Evolutionary conservation across 1,140 invertebrate species (phyloP).

Genomic region (Chironomus tepperi): DNA sequence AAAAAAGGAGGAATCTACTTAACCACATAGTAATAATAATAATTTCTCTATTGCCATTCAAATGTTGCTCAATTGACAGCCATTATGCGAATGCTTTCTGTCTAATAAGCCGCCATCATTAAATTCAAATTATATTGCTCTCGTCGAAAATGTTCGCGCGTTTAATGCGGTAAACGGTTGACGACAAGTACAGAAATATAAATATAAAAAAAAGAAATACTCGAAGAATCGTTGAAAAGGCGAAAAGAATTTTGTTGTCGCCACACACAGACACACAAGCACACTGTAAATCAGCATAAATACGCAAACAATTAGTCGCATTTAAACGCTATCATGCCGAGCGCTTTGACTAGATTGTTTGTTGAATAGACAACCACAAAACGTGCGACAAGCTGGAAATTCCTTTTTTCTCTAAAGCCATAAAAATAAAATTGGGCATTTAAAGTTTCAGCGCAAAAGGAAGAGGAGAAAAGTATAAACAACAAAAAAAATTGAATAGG

Average conservation of each 20-base stretch:
- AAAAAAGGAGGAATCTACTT: not conserved
- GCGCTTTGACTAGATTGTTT: not conserved
- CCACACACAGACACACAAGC: not conserved
- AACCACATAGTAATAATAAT: not conserved
- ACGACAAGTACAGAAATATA: not conserved
- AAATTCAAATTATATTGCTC: conserved; percentile 18
- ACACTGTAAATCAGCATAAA: conserved; percentile 21
- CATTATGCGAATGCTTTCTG: conserved; percentile 4
- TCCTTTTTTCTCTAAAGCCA: not conserved
- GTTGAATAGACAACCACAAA: not conserved
- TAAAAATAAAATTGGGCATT: conserved; percentile 13
- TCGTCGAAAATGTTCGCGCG: not conserved
- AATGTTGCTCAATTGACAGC: conserved; percentile 15
- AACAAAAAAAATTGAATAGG: not conserved
- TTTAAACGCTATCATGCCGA: not conserved
- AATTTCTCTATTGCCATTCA: not conserved
- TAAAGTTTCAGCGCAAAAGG: not conserved
- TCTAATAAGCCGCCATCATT: conserved; percentile 23
- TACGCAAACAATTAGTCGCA: conserved; percentile 23
- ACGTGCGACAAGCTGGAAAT: conserved; percentile 16
- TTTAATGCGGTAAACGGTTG: not conserved
- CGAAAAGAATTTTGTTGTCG: conserved; percentile 8
- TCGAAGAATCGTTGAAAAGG: not conserved
- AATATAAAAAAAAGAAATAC: not conserved
- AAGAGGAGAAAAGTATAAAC: not conserved